phyloP scores from a whole-genome alignment of 2,888 invertebrate species.

The Nezara viridula region DNA sequence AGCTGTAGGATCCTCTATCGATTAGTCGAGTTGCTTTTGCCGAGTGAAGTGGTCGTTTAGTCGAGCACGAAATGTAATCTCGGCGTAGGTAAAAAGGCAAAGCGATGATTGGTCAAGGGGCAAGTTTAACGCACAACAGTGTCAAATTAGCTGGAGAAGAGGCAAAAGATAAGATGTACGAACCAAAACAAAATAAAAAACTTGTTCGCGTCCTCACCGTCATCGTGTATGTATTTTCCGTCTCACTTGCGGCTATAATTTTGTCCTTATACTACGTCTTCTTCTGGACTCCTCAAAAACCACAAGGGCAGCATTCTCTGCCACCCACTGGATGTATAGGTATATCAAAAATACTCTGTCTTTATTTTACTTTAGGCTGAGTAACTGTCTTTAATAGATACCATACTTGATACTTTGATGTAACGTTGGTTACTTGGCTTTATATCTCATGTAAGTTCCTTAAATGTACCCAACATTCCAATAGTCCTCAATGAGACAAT shows the following conservation, averaged over 20 bases:
- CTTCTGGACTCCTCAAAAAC: conserved; percentile 87
- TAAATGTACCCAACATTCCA: background rate
- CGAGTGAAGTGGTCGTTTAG: conserved; percentile 39
- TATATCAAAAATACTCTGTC: conserved; percentile 9
- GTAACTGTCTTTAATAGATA: background rate
- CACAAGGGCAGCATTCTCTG: conserved; percentile 55
- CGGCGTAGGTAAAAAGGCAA: conserved; percentile 26
- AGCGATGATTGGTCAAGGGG: conserved; percentile 61
- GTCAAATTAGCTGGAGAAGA: conserved; percentile 78
- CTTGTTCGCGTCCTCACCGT: conserved; percentile 92
- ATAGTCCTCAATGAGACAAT: too few relatives aligned
- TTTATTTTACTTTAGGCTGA: background rate
- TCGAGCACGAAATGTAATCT: conserved; percentile 53
- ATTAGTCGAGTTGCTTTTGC: conserved; percentile 26
- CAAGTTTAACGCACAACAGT: conserved; percentile 64
- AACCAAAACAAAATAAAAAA: conserved; percentile 89
- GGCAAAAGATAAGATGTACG: conserved; percentile 80
- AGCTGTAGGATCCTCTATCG: conserved; percentile 46
- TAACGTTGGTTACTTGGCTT: background rate
- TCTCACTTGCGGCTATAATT: conserved; percentile 93
- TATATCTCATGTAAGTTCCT: background rate
- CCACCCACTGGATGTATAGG: conserved; percentile 58
- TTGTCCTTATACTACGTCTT: conserved; percentile 94
- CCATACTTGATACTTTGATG: background rate
- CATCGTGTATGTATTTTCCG: conserved; percentile 92